Percentiles rank a stretch among this genome's conserved stretches.
Conservation (phyloP, 2,888 invertebrate genomes). For the Psylliodes chrysocephalus region DNA sequence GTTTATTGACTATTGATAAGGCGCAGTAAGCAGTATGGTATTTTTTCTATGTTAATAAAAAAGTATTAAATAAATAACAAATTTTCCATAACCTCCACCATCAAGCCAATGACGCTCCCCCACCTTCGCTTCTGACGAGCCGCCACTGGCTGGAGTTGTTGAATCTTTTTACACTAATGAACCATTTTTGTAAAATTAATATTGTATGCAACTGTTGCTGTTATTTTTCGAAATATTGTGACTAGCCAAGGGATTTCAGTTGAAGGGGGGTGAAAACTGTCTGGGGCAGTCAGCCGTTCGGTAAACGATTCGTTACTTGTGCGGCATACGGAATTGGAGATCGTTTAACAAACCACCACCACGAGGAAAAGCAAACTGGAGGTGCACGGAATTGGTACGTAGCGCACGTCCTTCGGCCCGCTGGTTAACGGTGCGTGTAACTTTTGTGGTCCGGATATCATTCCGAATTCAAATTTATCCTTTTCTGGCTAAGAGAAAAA, state of each 20-base stretch:
- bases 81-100: no score
- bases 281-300: constrained; percentile 1
- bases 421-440: constrained; percentile 64
- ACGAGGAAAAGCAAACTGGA: constrained; percentile 41
- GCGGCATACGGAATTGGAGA: constrained; percentile 55
- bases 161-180: no score
- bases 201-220: background rate
- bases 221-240: constrained; percentile 2
- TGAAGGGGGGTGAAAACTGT: constrained; percentile 6
- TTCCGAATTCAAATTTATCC: constrained; percentile 34
- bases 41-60: no score
- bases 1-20: no score
- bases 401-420: constrained; percentile 56
- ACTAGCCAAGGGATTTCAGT: background rate
- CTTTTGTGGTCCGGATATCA: constrained; percentile 44
- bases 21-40: no score
- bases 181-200: no score
- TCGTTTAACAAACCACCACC: constrained; percentile 53
- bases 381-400: constrained; percentile 50
- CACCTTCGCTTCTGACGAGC: no score
- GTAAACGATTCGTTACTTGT: constrained; percentile 52
- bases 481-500: constrained; percentile 24
- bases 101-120: no score
- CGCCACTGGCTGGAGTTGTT: no score
- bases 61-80: no score